phyloP scores from a whole-genome alignment of 2,113 vertebrate species.

The Mobula hypostoma region DNA sequence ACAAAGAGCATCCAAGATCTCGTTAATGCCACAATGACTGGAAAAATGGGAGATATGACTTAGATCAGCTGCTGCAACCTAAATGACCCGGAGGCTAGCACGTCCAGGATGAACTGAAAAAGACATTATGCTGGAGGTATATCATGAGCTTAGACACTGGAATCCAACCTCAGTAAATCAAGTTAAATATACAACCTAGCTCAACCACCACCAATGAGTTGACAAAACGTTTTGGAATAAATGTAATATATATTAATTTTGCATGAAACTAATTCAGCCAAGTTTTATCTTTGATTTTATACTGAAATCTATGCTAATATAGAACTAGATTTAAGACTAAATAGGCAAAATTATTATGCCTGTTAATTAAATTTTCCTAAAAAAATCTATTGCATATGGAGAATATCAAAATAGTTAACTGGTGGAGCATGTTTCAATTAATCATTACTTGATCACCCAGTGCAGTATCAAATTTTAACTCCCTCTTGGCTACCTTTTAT shows the following conservation, averaged over 20 bases:
- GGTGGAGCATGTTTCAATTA: neutral
- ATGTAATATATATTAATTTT: neutral
- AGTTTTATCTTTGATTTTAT: neutral
- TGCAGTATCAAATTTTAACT: slow-evolving; percentile 12
- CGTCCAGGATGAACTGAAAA: neutral
- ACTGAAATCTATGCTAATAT: neutral
- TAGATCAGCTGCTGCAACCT: no score
- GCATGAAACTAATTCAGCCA: neutral
- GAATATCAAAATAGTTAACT: slow-evolving; percentile 31
- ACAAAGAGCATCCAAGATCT: no score
- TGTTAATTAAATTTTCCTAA: neutral
- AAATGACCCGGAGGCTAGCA: no score
- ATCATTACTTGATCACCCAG: neutral
- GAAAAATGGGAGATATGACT: no score
- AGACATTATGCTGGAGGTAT: neutral
- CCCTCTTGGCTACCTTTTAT: neutral
- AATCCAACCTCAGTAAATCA: neutral
- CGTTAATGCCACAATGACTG: no score
- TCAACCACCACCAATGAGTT: no score
- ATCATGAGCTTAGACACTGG: neutral
- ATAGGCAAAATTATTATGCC: neutral
- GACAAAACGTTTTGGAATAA: neutral
- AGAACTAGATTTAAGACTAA: neutral
- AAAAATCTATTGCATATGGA: no score
- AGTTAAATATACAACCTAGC: neutral